These are phyloP conservation scores for Carterocephalus palaemon DNA, from an alignment of 2,888 invertebrate genomes.

Conservation along the genomic window DNA sequence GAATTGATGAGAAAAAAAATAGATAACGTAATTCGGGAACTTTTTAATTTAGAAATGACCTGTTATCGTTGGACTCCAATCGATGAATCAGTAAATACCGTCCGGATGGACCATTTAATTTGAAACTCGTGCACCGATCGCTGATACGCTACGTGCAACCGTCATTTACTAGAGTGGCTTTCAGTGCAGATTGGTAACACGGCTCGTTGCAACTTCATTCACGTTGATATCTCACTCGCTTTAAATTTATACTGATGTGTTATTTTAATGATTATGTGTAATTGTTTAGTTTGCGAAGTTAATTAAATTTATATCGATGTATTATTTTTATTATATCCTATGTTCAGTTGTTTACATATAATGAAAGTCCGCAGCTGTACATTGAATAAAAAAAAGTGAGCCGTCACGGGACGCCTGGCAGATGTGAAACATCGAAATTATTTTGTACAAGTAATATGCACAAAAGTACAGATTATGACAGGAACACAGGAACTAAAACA, in stretches of 20 bases:
- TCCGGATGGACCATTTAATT: conserved; percentile 8
- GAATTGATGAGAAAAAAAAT: too few species aligned
- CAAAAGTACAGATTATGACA: too few species aligned
- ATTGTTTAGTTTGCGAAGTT: too few species aligned
- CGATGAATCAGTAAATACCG: conserved; percentile 6
- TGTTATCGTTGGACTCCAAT: not conserved
- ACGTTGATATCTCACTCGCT: conserved; percentile 1
- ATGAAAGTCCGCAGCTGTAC: conserved; percentile 8
- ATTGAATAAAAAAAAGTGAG: too few species aligned
- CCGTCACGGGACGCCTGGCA: too few species aligned
- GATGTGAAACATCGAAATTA: too few species aligned
- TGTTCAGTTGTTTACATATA: conserved; percentile 8
- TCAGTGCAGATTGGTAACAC: conserved; percentile 19
- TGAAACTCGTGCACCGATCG: conserved; percentile 9
- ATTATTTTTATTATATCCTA: conserved; percentile 11
- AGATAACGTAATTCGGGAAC: too few species aligned
- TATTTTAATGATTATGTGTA: too few species aligned
- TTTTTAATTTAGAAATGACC: not conserved
- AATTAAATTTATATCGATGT: too few species aligned
- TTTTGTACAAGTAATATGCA: too few species aligned
- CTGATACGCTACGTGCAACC: conserved; percentile 9
- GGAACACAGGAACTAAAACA: too few species aligned
- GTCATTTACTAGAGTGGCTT: conserved; percentile 24
- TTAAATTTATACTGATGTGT: conserved; percentile 10
- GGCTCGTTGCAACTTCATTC: conserved; percentile 13